Conservation (phyloP, 2,888 invertebrate species). For the Pinctada fucata region DNA sequence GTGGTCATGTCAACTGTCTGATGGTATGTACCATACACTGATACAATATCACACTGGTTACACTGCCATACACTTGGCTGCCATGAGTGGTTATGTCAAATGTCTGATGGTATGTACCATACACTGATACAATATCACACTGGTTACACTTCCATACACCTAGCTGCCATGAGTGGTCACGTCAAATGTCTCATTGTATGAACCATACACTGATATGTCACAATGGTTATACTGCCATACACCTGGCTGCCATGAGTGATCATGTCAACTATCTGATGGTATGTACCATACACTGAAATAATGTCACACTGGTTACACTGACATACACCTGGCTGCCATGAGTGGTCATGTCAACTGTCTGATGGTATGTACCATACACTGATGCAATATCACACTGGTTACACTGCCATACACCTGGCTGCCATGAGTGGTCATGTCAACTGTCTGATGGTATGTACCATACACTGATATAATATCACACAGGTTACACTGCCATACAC, state of each 20-base stretch:
- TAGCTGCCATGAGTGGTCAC: conserved; percentile 65
- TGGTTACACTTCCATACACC: conserved; percentile 69
- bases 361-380: conserved; percentile 59
- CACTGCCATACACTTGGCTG: too few relatives aligned
- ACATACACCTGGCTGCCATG: conserved; percentile 73
- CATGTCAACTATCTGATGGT: too few relatives aligned
- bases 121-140: too few relatives aligned
- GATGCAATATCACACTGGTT: conserved; percentile 19
- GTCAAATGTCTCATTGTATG: conserved; percentile 71
- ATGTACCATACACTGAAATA: too few relatives aligned
- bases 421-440: conserved; percentile 65
- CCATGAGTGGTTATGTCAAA: too few relatives aligned
- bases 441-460: conserved; percentile 53
- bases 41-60: too few relatives aligned
- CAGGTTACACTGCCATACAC: too few relatives aligned
- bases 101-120: too few relatives aligned
- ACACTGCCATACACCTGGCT: conserved; percentile 64
- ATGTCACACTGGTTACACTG: conserved; percentile 67
- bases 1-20: too few relatives aligned
- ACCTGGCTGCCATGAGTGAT: too few relatives aligned
- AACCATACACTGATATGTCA: conserved; percentile 63
- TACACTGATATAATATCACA: too few relatives aligned
- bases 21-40: too few relatives aligned
- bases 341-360: conserved; percentile 72
- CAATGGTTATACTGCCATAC: conserved; percentile 38